Evolutionary conservation across 2,113 vertebrate species (phyloP).

Genomic region (Cygnus atratus): DNA sequence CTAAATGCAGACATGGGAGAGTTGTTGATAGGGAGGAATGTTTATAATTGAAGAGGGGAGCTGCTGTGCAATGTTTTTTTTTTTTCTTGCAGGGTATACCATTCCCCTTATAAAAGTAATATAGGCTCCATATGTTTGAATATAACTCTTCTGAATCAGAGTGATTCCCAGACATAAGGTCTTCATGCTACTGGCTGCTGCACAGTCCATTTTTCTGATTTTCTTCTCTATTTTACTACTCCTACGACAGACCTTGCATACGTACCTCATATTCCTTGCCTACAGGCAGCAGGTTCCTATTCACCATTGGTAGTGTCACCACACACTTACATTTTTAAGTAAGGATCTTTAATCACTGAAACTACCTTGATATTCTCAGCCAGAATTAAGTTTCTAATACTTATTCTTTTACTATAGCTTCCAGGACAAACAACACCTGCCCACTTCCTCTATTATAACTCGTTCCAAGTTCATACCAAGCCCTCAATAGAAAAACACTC

Average conservation of each 20-base stretch:
- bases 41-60: background rate
- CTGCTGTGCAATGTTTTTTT: background rate
- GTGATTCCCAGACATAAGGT: background rate
- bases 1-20: background rate
- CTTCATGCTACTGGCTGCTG: background rate
- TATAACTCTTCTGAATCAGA: background rate
- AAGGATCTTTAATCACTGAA: conserved; percentile 14
- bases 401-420: conserved; percentile 9
- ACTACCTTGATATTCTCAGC: background rate
- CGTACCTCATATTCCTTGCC: background rate
- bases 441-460: background rate
- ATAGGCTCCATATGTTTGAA: background rate
- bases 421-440: background rate
- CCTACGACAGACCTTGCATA: background rate
- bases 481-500: background rate
- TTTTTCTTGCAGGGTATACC: background rate
- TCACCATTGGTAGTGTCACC: background rate
- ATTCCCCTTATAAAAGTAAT: background rate
- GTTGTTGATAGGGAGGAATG: background rate
- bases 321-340: background rate
- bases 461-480: background rate
- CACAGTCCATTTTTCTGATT: background rate
- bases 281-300: background rate
- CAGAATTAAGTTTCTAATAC: conserved; percentile 1
- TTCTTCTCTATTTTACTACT: background rate